phyloP scores from a whole-genome alignment of 2,888 invertebrate species.

The Kuschelorhynchus macadamiae region DNA sequence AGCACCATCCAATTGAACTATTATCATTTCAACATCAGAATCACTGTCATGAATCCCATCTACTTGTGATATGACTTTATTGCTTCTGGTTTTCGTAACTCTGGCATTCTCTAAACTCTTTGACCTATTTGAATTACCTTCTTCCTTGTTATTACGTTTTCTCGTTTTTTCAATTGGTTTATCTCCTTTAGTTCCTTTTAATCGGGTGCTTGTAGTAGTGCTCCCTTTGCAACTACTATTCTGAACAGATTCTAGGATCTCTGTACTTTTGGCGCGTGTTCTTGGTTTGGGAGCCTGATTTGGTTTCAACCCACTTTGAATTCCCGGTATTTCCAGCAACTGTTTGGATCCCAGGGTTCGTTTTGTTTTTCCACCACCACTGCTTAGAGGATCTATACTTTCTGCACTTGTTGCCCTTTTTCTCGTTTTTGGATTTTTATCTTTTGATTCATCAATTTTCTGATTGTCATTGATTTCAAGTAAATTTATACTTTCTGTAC shows the following conservation, averaged over 20 bases:
- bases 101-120: conserved; percentile 9
- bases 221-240: conserved; percentile 26
- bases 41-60: conserved; percentile 29
- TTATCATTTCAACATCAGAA: conserved; percentile 15
- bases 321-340: not conserved
- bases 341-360: too few relatives aligned
- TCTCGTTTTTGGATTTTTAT: too few relatives aligned
- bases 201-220: conserved; percentile 17
- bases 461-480: conserved; percentile 16
- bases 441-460: too few relatives aligned
- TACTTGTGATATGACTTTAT: conserved; percentile 23
- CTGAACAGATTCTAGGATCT: not conserved
- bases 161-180: conserved; percentile 10
- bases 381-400: too few relatives aligned
- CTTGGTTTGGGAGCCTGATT: not conserved
- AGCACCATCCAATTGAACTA: conserved; percentile 55
- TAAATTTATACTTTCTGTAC: not conserved
- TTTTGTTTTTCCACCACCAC: not conserved
- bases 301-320: not conserved
- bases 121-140: not conserved
- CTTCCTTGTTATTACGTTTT: conserved; percentile 22
- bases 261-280: not conserved
- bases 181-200: conserved; percentile 36
- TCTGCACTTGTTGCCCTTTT: too few relatives aligned
- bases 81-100: conserved; percentile 7